Conservation (phyloP, 2,113 vertebrate genomes). For the Apeltes quadracus region DNA sequence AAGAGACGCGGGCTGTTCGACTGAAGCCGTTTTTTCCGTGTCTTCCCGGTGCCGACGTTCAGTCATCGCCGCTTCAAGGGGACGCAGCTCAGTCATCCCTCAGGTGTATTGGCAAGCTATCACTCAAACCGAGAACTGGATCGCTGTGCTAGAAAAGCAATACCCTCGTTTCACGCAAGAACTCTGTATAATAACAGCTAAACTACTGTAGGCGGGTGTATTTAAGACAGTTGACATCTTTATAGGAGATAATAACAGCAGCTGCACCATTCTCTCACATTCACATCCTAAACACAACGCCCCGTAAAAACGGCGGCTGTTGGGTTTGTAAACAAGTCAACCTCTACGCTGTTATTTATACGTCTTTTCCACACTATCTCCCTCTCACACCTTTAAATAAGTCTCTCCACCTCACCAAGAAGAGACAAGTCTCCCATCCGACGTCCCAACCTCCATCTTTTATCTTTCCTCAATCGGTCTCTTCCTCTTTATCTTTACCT, state of each 20-base stretch:
- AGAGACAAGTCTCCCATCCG: slow-evolving; percentile 55
- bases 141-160: slow-evolving; percentile 47
- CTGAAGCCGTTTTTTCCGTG: slow-evolving; percentile 46
- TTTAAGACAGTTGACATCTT: slow-evolving; percentile 44
- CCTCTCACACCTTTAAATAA: slow-evolving; percentile 43
- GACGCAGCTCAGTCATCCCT: slow-evolving; percentile 61
- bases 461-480: slow-evolving; percentile 63
- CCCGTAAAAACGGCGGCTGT: slow-evolving; percentile 61
- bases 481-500: slow-evolving; percentile 45
- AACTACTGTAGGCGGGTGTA: slow-evolving; percentile 19
- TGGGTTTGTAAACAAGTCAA: slow-evolving; percentile 57
- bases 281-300: slow-evolving; percentile 35
- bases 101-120: slow-evolving; percentile 62
- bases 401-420: slow-evolving; percentile 48
- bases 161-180: slow-evolving; percentile 50
- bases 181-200: slow-evolving; percentile 43
- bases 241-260: slow-evolving; percentile 46
- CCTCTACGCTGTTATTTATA: slow-evolving; percentile 51
- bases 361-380: slow-evolving; percentile 31
- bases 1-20: slow-evolving; percentile 47
- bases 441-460: slow-evolving; percentile 56
- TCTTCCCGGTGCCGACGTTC: slow-evolving; percentile 62
- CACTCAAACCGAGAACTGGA: slow-evolving; percentile 61
- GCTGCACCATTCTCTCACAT: slow-evolving; percentile 21
- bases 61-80: slow-evolving; percentile 63